Evolutionary conservation across 53 echinoderm and acorn worm genomes (phyloP), one percentile per base, ranked within the genome.

Genomic region (Temnopleurus reevesii): DNA sequence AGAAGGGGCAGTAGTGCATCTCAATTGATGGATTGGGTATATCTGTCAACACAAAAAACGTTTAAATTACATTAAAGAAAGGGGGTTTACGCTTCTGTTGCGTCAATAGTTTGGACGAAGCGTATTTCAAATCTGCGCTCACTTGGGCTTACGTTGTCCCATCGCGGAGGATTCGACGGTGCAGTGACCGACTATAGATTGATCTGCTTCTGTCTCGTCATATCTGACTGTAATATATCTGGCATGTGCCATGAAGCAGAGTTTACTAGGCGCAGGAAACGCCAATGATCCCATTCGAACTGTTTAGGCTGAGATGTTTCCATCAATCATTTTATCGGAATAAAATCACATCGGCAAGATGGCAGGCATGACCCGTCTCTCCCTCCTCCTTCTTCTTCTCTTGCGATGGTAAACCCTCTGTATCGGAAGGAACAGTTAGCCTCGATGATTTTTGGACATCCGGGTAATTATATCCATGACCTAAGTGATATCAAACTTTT

Each of bases 271-370:
- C 36, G 71, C 71, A 41, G 71, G 41, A 71, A 43, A 33, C 71
- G 21, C 71, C 71, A 71, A n/a, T 71, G 43, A 71, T 71, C 71
- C 33, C 71, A 71, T 38, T 71, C 71, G 41, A 41, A 71, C n/a
- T 71, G 71, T 71, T 71, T 71, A 71, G 71, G 71, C 41, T 41
- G 36, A 41, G 21, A 71, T n/a, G 71, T 71, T 71, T 71, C 71
- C 71, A 71, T 41, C 71, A 71, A 71, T 71, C 71, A 38, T 21
- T 21, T 71, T 41, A 41, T 21, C 23, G 36, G 21, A 71, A 71
- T n/a, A 71, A 8, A 13, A 31, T 63, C 63, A 18, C 13, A 29
- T 71, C 21, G 5, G 28, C 36, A n/a, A 71, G 71, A 34, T 10
- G 71, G 5, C 36, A 71, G 38, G 21, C 19, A 2, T 41, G 28